A percentile compares a stretch with the other conserved stretches of the same genome.
Conservation (phyloP, 2,797 vertebrate species). For the Morus bassanus region DNA sequence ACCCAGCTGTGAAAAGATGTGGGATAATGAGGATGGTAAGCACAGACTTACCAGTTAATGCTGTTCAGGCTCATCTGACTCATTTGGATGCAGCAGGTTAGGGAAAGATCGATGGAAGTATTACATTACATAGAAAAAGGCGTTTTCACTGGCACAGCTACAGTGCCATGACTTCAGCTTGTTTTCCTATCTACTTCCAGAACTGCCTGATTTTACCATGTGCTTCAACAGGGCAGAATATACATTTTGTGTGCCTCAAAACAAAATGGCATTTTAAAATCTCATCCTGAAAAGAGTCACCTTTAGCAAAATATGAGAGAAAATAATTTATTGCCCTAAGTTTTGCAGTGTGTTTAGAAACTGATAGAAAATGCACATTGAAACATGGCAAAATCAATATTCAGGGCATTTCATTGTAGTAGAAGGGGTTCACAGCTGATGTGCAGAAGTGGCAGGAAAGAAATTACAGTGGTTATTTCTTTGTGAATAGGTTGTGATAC, state of each 20-base stretch:
- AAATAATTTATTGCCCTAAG: not conserved
- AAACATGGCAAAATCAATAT: not conserved
- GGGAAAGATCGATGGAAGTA: not conserved
- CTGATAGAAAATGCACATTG: not conserved
- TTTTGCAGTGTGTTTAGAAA: not conserved
- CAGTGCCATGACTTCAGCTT: not conserved
- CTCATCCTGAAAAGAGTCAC: not conserved
- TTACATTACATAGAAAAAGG: not conserved
- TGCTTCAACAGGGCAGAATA: not conserved
- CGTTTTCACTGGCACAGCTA: accelerated
- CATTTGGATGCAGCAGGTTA: not conserved
- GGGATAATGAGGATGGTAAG: not conserved
- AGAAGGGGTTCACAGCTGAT: not conserved
- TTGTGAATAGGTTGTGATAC: not conserved
- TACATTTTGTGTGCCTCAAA: not conserved
- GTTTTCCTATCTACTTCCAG: not conserved
- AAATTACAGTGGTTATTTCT: not conserved
- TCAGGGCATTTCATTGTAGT: not conserved
- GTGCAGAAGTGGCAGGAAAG: not conserved
- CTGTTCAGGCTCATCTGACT: not conserved
- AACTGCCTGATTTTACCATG: not conserved
- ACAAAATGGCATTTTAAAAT: not conserved
- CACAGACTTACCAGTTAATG: not conserved
- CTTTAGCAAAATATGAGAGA: not conserved
- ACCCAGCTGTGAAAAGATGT: not conserved